A percentile compares a stretch with the other conserved stretches of the same genome.
Evolutionary conservation across 2,113 vertebrate species (phyloP).

Genomic region (Vidua chalybeata): DNA sequence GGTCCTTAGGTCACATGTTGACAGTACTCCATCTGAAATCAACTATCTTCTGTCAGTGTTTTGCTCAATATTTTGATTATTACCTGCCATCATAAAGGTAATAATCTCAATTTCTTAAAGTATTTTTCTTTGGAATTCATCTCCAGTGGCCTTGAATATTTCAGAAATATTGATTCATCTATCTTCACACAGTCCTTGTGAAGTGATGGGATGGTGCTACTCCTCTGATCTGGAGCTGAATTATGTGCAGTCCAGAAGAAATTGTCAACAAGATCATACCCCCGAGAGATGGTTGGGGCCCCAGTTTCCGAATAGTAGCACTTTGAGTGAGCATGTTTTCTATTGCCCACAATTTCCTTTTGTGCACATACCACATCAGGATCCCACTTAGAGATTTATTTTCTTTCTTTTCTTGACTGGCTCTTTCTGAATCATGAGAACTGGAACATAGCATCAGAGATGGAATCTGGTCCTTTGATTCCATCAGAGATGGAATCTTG

Average conservation of each 20-base stretch:
- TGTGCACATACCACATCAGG: not conserved
- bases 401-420: not conserved
- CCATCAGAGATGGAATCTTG: not conserved
- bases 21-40: not conserved
- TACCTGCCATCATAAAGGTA: not conserved
- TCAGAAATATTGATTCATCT: not conserved
- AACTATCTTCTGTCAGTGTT: not conserved
- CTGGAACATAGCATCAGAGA: not conserved
- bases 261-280: not conserved
- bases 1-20: not conserved
- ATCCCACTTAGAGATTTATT: not conserved
- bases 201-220: not conserved
- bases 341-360: not conserved
- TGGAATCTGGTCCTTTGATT: not conserved
- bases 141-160: not conserved
- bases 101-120: not conserved
- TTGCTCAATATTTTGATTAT: not conserved
- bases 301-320: not conserved
- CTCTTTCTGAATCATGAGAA: not conserved
- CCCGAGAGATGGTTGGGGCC: rapidly evolving
- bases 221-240: not conserved
- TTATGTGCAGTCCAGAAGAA: not conserved
- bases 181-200: not conserved
- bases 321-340: not conserved
- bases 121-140: not conserved